Percentiles rank a stretch among this genome's conserved stretches.
Conservation (phyloP, 2,797 vertebrate genomes). For the Halcyon chelicuti region DNA sequence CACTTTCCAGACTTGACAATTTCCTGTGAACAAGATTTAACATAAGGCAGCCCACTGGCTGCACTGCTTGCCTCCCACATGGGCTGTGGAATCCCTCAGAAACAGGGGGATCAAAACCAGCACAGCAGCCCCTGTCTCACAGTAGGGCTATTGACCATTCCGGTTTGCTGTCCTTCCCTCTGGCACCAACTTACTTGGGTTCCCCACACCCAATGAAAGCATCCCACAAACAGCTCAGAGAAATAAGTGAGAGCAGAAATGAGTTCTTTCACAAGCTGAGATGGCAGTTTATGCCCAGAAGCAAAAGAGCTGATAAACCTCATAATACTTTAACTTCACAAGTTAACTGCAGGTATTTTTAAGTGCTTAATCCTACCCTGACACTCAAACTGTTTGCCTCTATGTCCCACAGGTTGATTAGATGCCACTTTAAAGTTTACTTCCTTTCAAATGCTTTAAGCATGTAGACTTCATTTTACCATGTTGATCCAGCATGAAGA, state of each 20-base stretch:
- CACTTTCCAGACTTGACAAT: not conserved
- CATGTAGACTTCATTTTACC: not conserved
- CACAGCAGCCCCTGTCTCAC: not conserved
- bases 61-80: not conserved
- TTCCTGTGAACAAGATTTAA: not conserved
- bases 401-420: slow-evolving; percentile 51
- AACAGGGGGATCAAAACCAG: not conserved
- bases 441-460: slow-evolving; percentile 38
- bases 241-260: not conserved
- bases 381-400: slow-evolving; percentile 28
- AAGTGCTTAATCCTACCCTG: slow-evolving; percentile 44
- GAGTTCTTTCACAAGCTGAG: slow-evolving; percentile 38
- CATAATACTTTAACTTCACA: slow-evolving; percentile 35
- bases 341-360: slow-evolving; percentile 57
- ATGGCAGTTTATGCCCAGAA: slow-evolving; percentile 57
- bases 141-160: not conserved
- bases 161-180: not conserved
- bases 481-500: not conserved
- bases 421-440: slow-evolving; percentile 16
- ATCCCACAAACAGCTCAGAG: not conserved
- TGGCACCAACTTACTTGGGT: not conserved
- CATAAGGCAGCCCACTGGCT: not conserved
- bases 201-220: slow-evolving; percentile 51
- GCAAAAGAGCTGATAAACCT: slow-evolving; percentile 57
- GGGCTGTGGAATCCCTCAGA: not conserved